phyloP scores from a whole-genome alignment of 30 jellyfish, hydroid and myxozoan species.

The Aurelia aurita region DNA sequence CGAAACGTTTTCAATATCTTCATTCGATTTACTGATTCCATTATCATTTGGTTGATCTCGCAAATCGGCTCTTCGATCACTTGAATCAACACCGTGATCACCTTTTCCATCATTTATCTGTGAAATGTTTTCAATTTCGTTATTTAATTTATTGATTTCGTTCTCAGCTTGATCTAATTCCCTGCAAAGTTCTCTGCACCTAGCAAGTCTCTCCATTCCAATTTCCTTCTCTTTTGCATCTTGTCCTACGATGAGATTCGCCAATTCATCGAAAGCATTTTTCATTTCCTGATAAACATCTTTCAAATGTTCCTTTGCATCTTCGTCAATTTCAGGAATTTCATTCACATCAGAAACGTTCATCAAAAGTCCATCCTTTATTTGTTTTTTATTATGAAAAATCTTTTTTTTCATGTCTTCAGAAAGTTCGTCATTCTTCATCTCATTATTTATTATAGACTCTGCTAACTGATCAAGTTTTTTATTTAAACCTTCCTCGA shows the following conservation, averaged over 20 bases:
- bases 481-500: neutral
- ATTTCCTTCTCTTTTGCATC: neutral
- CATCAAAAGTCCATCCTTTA: slow-evolving; percentile 11
- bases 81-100: neutral
- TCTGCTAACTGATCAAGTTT: slow-evolving; percentile 31
- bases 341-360: neutral
- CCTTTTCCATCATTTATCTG: neutral
- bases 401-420: neutral
- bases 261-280: slow-evolving; percentile 22
- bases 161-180: slow-evolving; percentile 25
- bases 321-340: slow-evolving; percentile 9
- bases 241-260: neutral
- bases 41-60: neutral
- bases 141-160: neutral
- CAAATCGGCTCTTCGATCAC: neutral
- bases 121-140: neutral
- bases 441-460: slow-evolving; percentile 3
- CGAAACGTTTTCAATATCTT: neutral
- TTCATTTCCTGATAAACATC: slow-evolving; percentile 29
- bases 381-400: slow-evolving; percentile 2
- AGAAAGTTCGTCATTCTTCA: neutral
- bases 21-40: neutral
- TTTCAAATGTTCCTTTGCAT: neutral
- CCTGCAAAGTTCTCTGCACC: slow-evolving; percentile 42
- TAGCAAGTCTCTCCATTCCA: slow-evolving; percentile 4